phyloP scores from a whole-genome alignment of 2,113 vertebrate species.

The Mobula birostris region DNA sequence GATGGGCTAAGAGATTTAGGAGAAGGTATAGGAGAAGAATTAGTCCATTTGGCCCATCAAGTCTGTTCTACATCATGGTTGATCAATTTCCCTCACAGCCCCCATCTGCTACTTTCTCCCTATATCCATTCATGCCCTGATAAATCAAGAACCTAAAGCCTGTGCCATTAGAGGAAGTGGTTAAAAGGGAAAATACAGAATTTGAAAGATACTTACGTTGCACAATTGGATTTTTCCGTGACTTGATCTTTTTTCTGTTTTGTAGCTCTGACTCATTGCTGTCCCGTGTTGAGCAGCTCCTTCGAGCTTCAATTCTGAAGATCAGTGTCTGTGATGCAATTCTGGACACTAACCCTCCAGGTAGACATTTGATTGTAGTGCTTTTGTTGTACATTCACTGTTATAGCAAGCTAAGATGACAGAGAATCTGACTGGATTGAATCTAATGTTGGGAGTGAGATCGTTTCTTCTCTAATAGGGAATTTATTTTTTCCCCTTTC shows the following conservation, averaged over 20 bases:
- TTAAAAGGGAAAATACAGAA: background rate
- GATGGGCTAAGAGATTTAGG: no score
- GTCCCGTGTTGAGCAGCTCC: conserved; percentile 85
- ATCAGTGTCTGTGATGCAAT: conserved; percentile 95
- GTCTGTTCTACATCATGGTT: no score
- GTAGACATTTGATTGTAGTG: conserved; percentile 49
- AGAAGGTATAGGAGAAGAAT: no score
- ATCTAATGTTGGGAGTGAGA: background rate
- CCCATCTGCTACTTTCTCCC: no score
- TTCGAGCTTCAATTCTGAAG: conserved; percentile 93
- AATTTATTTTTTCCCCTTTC: no score
- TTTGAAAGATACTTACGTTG: background rate
- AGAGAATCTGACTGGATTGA: background rate
- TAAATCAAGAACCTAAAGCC: no score
- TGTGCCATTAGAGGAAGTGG: background rate
- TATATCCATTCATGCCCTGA: no score
- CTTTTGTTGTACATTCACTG: background rate
- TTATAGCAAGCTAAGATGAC: background rate
- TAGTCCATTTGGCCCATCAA: no score
- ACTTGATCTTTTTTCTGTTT: background rate
- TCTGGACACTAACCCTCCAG: conserved; percentile 92
- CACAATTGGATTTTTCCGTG: background rate
- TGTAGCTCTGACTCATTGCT: conserved; percentile 82
- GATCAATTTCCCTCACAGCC: no score
- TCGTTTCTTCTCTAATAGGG: no score